A percentile compares a stretch with the other conserved stretches of the same genome.
phyloP scores from a whole-genome alignment of 2,888 invertebrate species.

The Zygothrica quintamaculata region DNA sequence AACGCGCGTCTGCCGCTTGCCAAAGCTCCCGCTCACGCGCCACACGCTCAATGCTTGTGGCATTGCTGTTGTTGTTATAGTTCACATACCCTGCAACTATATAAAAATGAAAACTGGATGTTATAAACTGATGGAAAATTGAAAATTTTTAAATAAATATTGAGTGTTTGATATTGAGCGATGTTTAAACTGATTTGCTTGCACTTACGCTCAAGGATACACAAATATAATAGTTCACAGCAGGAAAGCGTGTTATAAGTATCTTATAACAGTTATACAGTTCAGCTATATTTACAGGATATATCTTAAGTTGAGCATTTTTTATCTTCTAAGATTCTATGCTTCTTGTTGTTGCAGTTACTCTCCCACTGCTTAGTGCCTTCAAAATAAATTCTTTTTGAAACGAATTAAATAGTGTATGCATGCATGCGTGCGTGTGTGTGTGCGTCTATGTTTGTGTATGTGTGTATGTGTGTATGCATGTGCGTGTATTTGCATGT shows the following conservation, averaged over 20 bases:
- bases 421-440: constrained; percentile 53
- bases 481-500: constrained; percentile 1
- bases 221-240: no score
- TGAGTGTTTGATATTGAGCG: no score
- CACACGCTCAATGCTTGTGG: constrained; percentile 33
- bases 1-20: constrained; percentile 58
- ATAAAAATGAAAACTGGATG: no score
- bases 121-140: no score
- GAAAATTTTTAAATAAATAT: no score
- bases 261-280: no score
- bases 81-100: background rate
- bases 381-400: constrained; percentile 68
- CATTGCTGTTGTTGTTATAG: constrained; percentile 17
- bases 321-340: constrained; percentile 10
- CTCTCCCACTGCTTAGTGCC: constrained; percentile 48
- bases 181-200: no score
- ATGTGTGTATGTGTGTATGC: constrained; percentile 31
- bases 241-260: no score
- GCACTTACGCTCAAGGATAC: no score
- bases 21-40: constrained; percentile 78
- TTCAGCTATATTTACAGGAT: no score
- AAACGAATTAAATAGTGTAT: constrained; percentile 70
- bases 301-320: no score
- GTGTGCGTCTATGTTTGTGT: constrained; percentile 9
- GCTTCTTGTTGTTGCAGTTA: constrained; percentile 6